These are phyloP conservation scores for Tenthredo amoena DNA, from an alignment of 2,888 invertebrate species.

Conservation along the genomic window DNA sequence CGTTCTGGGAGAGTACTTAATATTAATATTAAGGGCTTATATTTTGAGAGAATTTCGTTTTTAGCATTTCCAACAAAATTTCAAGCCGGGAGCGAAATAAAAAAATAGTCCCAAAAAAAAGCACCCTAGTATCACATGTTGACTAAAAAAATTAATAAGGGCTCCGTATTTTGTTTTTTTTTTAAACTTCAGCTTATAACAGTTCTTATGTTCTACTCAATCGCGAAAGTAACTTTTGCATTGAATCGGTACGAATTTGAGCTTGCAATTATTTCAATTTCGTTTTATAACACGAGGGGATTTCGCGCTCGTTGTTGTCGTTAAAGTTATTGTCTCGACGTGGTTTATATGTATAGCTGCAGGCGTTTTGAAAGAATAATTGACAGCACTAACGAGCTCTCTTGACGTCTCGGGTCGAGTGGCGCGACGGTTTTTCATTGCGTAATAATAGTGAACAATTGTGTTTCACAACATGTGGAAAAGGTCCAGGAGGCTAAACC, in stretches of 20 bases:
- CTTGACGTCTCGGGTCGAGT: conserved; percentile 7
- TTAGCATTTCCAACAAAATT: too few relatives aligned
- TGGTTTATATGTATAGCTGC: background rate
- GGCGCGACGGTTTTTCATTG: background rate
- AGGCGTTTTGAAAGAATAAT: background rate
- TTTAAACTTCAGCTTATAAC: background rate
- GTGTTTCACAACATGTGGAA: conserved; percentile 9
- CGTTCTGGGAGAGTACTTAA: too few relatives aligned
- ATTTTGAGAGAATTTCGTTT: too few relatives aligned
- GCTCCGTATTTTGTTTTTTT: background rate
- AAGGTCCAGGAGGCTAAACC: background rate
- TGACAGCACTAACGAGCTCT: conserved; percentile 1
- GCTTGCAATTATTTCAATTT: background rate
- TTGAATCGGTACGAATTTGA: background rate
- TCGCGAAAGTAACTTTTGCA: background rate
- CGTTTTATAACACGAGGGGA: background rate
- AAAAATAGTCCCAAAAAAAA: too few relatives aligned
- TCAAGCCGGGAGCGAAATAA: too few relatives aligned
- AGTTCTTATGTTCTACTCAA: too few relatives aligned
- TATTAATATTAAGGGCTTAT: too few relatives aligned
- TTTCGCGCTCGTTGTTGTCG: background rate
- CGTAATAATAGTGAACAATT: conserved; percentile 22
- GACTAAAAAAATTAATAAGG: background rate
- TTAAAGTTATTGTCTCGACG: too few relatives aligned
- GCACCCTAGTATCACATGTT: background rate